Evolutionary conservation across 2,888 invertebrate genomes (phyloP).

Genomic region (Diaphora mendica): DNA sequence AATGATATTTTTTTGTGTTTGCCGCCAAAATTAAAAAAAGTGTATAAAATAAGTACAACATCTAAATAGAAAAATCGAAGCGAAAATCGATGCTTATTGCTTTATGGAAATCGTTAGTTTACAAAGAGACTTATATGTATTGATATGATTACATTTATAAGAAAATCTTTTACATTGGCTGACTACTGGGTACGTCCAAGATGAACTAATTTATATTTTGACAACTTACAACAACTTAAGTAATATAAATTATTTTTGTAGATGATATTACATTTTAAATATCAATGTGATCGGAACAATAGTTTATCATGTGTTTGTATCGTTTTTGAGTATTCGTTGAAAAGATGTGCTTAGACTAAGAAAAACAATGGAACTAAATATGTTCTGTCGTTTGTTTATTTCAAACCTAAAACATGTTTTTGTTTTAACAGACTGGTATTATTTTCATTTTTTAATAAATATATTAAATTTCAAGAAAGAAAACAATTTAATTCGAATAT

Average conservation of each 20-base stretch:
- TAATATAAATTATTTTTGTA: too few relatives aligned
- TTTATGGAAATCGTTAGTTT: slow-evolving; percentile 61
- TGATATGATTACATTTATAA: slow-evolving; percentile 76
- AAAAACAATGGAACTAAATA: background rate
- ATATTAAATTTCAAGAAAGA: background rate
- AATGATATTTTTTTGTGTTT: background rate
- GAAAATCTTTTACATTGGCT: slow-evolving; percentile 48
- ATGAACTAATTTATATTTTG: slow-evolving; percentile 6
- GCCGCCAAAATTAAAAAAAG: slow-evolving; percentile 41
- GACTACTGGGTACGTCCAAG: slow-evolving; percentile 23
- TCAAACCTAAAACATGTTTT: too few relatives aligned
- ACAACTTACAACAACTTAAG: too few relatives aligned
- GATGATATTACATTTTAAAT: background rate
- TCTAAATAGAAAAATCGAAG: slow-evolving; percentile 66
- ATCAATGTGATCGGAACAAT: background rate
- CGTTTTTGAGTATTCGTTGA: background rate
- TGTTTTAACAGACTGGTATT: too few relatives aligned
- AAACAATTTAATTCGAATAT: too few relatives aligned
- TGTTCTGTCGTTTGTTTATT: background rate
- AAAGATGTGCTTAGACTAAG: background rate
- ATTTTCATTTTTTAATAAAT: too few relatives aligned
- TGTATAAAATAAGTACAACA: slow-evolving; percentile 48
- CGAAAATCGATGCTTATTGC: slow-evolving; percentile 72
- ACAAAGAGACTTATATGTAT: slow-evolving; percentile 65
- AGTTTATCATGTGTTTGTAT: background rate